phyloP scores from a whole-genome alignment of 2,113 vertebrate genomes.

The Podarcis cretensis region DNA sequence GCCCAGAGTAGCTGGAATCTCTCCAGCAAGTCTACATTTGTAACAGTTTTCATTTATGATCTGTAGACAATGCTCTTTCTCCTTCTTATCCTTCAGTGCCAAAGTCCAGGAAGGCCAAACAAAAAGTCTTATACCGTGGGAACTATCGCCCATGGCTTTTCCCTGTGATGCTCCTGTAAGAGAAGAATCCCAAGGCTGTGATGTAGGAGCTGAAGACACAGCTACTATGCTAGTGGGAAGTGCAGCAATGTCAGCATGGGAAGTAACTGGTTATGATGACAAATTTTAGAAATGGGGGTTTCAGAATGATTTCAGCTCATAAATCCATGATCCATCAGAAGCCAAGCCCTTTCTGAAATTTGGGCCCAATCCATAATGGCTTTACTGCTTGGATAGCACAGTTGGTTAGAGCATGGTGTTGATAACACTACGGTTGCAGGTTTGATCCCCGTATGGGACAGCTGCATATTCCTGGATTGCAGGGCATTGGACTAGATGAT shows the following conservation, averaged over 20 bases:
- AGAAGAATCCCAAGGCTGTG: neutral
- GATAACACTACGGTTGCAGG: too few relatives aligned
- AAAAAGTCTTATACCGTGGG: neutral
- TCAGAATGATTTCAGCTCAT: neutral
- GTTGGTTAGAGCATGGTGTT: too few relatives aligned
- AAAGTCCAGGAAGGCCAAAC: neutral
- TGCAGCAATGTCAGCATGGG: neutral
- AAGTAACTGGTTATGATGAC: neutral
- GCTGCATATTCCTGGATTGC: too few relatives aligned
- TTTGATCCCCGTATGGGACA: too few relatives aligned
- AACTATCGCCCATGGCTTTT: neutral
- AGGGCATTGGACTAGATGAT: too few relatives aligned
- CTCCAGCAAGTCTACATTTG: slow-evolving; percentile 13
- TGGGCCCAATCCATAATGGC: neutral
- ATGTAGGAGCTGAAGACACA: neutral
- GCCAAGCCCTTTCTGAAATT: neutral
- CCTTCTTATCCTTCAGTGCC: neutral
- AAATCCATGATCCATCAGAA: neutral
- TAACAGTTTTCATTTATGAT: slow-evolving; percentile 11
- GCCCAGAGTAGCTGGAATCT: slow-evolving; percentile 17
- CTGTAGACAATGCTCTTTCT: neutral
- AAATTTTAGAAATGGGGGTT: neutral
- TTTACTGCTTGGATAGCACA: neutral
- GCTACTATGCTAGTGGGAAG: too few relatives aligned
- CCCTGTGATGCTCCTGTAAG: neutral